These are phyloP conservation scores for Parauchenoglanis ngamensis DNA, from an alignment of 2,797 vertebrate species.

Conservation along the genomic window DNA sequence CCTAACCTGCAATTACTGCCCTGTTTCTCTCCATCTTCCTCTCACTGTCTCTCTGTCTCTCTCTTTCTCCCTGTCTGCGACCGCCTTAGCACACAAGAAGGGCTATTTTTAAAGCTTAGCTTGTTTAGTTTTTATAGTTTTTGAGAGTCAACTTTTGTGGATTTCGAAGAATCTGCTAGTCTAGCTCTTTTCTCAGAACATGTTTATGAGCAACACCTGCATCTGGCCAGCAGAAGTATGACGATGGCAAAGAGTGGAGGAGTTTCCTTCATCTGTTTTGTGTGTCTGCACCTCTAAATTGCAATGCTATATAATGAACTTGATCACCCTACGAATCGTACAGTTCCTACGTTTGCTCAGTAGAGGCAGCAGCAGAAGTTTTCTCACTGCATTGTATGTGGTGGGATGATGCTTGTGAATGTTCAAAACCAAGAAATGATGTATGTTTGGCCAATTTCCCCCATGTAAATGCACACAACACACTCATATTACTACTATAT, in stretches of 20 bases:
- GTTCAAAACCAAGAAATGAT: neutral
- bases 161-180: constrained; percentile 42
- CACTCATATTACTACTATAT: neutral
- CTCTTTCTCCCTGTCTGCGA: constrained; percentile 32
- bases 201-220: constrained; percentile 44
- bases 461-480: neutral
- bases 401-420: neutral
- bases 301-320: constrained; percentile 20
- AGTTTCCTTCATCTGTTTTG: constrained; percentile 6
- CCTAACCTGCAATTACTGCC: constrained; percentile 54
- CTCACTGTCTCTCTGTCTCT: constrained; percentile 10
- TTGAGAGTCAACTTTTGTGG: constrained; percentile 42
- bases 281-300: neutral
- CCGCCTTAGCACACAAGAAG: constrained; percentile 33
- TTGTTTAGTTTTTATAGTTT: constrained; percentile 44
- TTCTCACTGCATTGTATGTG: neutral
- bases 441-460: neutral
- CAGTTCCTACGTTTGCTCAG: constrained; percentile 16
- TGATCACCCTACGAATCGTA: neutral
- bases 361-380: constrained; percentile 25
- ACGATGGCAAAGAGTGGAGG: neutral
- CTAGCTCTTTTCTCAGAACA: constrained; percentile 28
- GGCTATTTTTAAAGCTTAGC: constrained; percentile 39
- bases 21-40: constrained; percentile 32
- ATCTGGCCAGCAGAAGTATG: constrained; percentile 2